Evolutionary conservation across 2,113 vertebrate genomes (phyloP), one percentile per base, ranked within the genome.

Genomic region (Turnix velox): DNA sequence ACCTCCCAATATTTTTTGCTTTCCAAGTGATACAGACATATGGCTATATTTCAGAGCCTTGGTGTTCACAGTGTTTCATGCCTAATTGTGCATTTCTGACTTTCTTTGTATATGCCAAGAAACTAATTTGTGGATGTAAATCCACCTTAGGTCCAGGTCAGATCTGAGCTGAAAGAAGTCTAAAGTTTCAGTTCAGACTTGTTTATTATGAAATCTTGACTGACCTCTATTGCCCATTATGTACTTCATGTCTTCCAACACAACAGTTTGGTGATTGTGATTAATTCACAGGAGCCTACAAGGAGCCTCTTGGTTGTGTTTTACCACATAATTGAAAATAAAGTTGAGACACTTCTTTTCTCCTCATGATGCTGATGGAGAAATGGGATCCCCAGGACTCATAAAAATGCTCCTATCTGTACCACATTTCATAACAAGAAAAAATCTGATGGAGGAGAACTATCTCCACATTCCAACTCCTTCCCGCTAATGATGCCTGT

Each of bases 321-420:
- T 90, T 87, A 58, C 48, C 57, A 69, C 61, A 73, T 93, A 92
- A 79, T 37, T 91, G 49, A 58, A 87, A 94, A 84, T 84, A 73
- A 90, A 78, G 22, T 84, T 68, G 61, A 75, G 37, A 75, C 16
- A 14, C 31, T 78, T 77, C 54, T 90, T 94, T 84, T 90, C 76
- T 90, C 88, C 68, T 68, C 7, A 24, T 49, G 31, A 39, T 82
- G 31, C 31, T 82, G 71, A 72, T 66, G 62, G 74, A 96, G 74
- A 94, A 93, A 62, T 62, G 20, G 52, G 66, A 55, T 92, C 76
- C 57, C 13, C 72, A 69, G 66, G 69, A 65, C 80, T 87, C 54
- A 81, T 93, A 88, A 91, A 96, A 96, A 58, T 87, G 66, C 94
- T 87, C 61, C 63, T 92, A 66, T 84, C 80, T 76, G 76, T 88